phyloP scores from a whole-genome alignment of 2,888 invertebrate species.

The Eupithecia tripunctaria region DNA sequence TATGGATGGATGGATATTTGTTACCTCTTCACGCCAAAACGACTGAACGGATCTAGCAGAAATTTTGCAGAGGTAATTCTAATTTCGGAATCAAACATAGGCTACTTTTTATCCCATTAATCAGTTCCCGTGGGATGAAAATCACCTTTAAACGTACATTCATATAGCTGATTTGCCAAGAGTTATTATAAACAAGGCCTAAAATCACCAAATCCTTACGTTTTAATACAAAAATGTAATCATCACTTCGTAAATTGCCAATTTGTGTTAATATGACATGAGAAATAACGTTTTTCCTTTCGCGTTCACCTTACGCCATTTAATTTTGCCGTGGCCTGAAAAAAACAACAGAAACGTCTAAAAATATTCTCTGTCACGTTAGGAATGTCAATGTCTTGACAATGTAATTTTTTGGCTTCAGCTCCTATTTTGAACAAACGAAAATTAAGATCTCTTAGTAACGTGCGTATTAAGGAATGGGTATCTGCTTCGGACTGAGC shows the following conservation, averaged over 20 bases:
- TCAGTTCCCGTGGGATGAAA: too few relatives aligned
- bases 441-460: neutral
- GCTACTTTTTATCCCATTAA: too few relatives aligned
- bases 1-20: too few relatives aligned
- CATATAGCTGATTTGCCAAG: neutral
- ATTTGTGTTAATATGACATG: constrained; percentile 26
- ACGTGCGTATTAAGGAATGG: too few relatives aligned
- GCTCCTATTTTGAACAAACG: neutral
- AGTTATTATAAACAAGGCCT: neutral
- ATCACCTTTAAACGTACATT: too few relatives aligned
- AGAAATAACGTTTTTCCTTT: constrained; percentile 32
- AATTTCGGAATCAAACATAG: too few relatives aligned
- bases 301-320: constrained; percentile 36
- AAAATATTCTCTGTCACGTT: constrained; percentile 36
- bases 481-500: too few relatives aligned
- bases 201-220: neutral
- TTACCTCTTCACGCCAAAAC: too few relatives aligned
- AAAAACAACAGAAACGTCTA: constrained; percentile 25
- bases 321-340: constrained; percentile 39
- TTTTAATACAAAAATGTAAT: constrained; percentile 18
- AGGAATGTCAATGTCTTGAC: constrained; percentile 18
- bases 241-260: constrained; percentile 22
- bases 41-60: too few relatives aligned
- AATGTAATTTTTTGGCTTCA: neutral
- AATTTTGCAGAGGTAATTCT: too few relatives aligned